These are phyloP conservation scores for Spisula solida DNA, from an alignment of 2,888 invertebrate species.

Conservation along the genomic window DNA sequence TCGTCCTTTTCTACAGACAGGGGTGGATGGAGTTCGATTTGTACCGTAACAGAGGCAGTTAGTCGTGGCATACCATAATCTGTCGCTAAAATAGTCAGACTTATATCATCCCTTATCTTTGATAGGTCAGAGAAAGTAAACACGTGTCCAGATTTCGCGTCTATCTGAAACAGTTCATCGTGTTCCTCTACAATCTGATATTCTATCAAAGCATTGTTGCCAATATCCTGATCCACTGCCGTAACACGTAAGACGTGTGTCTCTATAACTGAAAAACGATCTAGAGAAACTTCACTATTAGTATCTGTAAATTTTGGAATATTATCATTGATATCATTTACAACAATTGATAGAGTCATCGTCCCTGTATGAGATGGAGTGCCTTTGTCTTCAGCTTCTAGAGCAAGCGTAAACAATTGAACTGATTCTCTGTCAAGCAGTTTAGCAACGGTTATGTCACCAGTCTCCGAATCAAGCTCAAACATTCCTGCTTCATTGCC, in stretches of 20 bases:
- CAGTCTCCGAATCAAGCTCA: constrained; percentile 69
- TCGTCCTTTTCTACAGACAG: constrained; percentile 50
- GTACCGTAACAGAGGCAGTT: constrained; percentile 68
- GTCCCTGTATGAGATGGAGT: constrained; percentile 63
- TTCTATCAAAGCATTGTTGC: constrained; percentile 65
- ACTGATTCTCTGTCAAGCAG: constrained; percentile 75
- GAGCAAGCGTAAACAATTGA: constrained; percentile 51
- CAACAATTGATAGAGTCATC: constrained; percentile 66
- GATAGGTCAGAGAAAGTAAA: constrained; percentile 63
- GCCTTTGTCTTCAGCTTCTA: constrained; percentile 75
- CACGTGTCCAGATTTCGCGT: constrained; percentile 68
- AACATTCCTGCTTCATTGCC: constrained; percentile 70
- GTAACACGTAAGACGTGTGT: constrained; percentile 59
- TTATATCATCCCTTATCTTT: constrained; percentile 54
- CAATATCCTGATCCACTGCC: constrained; percentile 74
- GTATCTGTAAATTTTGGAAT: constrained; percentile 65
- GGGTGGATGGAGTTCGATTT: constrained; percentile 71
- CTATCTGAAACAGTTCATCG: constrained; percentile 73
- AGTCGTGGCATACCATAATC: constrained; percentile 74
- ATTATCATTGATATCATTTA: constrained; percentile 80
- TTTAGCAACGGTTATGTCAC: constrained; percentile 67
- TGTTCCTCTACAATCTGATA: constrained; percentile 62
- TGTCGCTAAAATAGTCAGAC: constrained; percentile 66
- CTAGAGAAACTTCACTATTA: constrained; percentile 61
- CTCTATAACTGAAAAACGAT: constrained; percentile 58